These are phyloP conservation scores for Adelosebastes latens DNA, from an alignment of 2,797 vertebrate genomes.

Conservation along the genomic window DNA sequence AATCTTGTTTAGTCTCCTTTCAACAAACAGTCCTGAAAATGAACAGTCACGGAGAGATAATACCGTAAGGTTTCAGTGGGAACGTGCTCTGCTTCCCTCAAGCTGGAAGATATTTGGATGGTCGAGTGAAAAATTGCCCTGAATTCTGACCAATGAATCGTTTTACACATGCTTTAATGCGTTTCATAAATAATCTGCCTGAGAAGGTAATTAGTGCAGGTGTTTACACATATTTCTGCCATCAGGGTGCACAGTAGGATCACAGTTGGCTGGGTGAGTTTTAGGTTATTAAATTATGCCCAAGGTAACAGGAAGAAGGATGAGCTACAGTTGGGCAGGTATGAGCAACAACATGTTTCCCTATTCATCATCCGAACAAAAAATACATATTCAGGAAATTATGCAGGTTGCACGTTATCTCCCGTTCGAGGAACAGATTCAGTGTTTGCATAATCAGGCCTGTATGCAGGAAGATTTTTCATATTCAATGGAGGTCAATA, in stretches of 20 bases:
- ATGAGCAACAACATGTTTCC: conserved; percentile 66
- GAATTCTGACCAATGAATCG: conserved; percentile 78
- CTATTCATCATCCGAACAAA: conserved; percentile 68
- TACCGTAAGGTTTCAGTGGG: conserved; percentile 42
- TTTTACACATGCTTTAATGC: conserved; percentile 76
- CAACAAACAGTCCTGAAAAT: conserved; percentile 67
- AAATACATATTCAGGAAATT: conserved; percentile 52
- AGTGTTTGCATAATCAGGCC: conserved; percentile 52
- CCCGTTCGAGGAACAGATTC: conserved; percentile 38
- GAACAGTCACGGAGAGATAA: conserved; percentile 66
- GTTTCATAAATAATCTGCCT: conserved; percentile 80
- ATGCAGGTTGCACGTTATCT: conserved; percentile 50
- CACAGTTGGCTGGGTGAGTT: conserved; percentile 77
- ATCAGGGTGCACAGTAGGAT: conserved; percentile 81
- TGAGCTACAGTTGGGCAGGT: conserved; percentile 74
- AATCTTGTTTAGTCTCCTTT: conserved; percentile 63
- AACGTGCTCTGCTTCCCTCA: conserved; percentile 49
- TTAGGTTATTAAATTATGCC: conserved; percentile 80
- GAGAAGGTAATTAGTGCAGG: conserved; percentile 82
- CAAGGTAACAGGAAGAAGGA: conserved; percentile 78
- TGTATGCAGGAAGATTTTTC: conserved; percentile 33
- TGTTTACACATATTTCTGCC: conserved; percentile 82
- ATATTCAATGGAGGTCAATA: conserved; percentile 53
- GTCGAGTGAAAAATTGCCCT: conserved; percentile 72
- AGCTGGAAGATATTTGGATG: conserved; percentile 61